Evolutionary conservation across 2,797 vertebrate genomes (phyloP), one percentile per base, ranked within the genome.

Genomic region (Myiotriccus ornatus): DNA sequence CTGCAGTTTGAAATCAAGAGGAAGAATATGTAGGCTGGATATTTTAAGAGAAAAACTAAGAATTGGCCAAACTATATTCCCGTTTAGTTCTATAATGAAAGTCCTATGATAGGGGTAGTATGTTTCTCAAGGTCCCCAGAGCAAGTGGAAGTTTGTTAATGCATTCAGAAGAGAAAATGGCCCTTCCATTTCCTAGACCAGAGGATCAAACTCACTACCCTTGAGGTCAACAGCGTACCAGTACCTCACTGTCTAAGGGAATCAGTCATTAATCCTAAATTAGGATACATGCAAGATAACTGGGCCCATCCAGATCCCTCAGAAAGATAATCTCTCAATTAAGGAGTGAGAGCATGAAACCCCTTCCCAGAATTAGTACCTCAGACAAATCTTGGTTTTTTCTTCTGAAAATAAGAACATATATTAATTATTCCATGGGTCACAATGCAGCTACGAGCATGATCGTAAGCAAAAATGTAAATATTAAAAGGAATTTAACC

Each of bases 1-100:
- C 7, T 1, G 0, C 21, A 25, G 20, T 60, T 75, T 43, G 4
- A 20, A 41, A 17, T n/a, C 37, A 70, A 49, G 23, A 17, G 7
- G 37, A 87, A 79, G 19, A 70, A 49, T 9, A 44, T 3, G 3
- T 15, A 59, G 56, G 30, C 24, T 78, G 9, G 10, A 34, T 24
- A 64, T 41, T 85, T 67, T 39, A 1, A 32, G 34, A 70, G 43
- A 63, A 68, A 15, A 30, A 6, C 7, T 19, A 39, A 43, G 14
- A 39, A n/a, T 0, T 76, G 24, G 3, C 25, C 19, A 67, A 79
- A 39, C 5, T 63, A 46, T 59, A 14, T 49, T 74, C 39, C 7
- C 6, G 14, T 28, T 74, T 74, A 46, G 2, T 21, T 47, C 34
- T 67, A 15, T 24, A 35, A 80, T 10, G 14, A 25, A 76, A 52